Base-by-base conservation (phyloP, 2,113 vertebrate species). In the Meriones unguiculatus region DNA sequence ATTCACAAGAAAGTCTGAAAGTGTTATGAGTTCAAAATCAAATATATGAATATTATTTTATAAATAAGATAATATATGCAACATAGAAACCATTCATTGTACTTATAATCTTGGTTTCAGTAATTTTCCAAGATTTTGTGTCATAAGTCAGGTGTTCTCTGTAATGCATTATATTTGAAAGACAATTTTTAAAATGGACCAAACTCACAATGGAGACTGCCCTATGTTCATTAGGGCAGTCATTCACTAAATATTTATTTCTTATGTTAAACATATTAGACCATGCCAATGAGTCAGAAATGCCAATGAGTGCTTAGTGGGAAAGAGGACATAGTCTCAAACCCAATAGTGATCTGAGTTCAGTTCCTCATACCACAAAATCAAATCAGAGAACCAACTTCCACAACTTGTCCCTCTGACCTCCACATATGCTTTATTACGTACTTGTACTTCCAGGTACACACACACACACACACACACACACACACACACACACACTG, bases 81-180 rank as follows among this genome's bases (percentile, higher is more conserved):
- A 57, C 87, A 87, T 81, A 89, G 25, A 89, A 18, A 82, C 12
- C 4, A 76, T 25, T 91, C 10, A 76, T 46, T 91, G 0, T 64
- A 64, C 30, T 90, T 77, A 76, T 72, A 2, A 87, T 84, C 54
- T 12, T 82, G 57, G 65, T n/a, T 92, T 95, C 28, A 91, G 9
- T 94, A 77, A 82, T 86, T 89, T 95, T 93, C 50, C 82, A 92
- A 91, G 4, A 46, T 86, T 5, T 14, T 75, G 15, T 75, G 96
- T 65, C 1, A 38, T 62, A 77, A 78, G 57, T 93, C 93, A 84
- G 18, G 78, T 84, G 2, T 93, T 89, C 11, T 52, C 1, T 90
- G 24, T 67, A 1, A 77, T 76, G 14, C 67, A 0, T 65, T 93
- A 77, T 87, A 88, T 88, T 91, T 89, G 41, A 92, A 91, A 78